Base-by-base conservation (phyloP, 2,888 invertebrate genomes). In the Heteropelma amictum region DNA sequence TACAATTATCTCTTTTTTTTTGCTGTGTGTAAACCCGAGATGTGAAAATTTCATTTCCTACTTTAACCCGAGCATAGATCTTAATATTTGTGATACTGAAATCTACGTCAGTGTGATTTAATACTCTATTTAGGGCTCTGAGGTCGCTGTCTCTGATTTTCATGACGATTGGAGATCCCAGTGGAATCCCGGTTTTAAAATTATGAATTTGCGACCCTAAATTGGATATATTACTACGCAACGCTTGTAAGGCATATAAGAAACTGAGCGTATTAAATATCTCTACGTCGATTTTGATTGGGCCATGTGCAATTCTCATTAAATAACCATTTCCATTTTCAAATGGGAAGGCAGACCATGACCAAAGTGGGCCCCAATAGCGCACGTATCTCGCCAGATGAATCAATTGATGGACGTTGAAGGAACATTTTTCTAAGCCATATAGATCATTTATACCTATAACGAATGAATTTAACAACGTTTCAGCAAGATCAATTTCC, bases 331-430 rank as follows among this genome's bases (percentile, higher is more conserved):
- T n/a, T n/a, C n/a, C 23, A 38, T 63, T 35, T 38, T 63, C 49
- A 21, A 65, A 65, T 10, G 42, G 35, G n/a, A 67, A 67, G n/a
- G 67, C 47, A 7, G 67, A 54, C 54, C 42, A 65, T 7, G 42
- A 28, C 53, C 54, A 54, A 10, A 67, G 19, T 5, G 67, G 54
- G 6, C 45, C 67, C 56, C 54, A 56, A 14, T 23, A 23, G 35
- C 10, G 5, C 2, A 51, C 38, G 8, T 14, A 63, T 40, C n/a
- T 35, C 14, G 49, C 17, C 1, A 60, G 10, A 58, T 49, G 58
- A 17, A 51, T 58, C 26, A 58, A 12, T 33, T 47, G 60, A 26
- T 49, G 69, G n/a, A 60, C 12, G 38, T 69, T 69, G 8, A 38
- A 69, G 2, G 69, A 49, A n/a, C 49, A 69, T 23, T 60, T 60